phyloP scores from a whole-genome alignment of 2,797 vertebrate species.

The Perodicticus potto region DNA sequence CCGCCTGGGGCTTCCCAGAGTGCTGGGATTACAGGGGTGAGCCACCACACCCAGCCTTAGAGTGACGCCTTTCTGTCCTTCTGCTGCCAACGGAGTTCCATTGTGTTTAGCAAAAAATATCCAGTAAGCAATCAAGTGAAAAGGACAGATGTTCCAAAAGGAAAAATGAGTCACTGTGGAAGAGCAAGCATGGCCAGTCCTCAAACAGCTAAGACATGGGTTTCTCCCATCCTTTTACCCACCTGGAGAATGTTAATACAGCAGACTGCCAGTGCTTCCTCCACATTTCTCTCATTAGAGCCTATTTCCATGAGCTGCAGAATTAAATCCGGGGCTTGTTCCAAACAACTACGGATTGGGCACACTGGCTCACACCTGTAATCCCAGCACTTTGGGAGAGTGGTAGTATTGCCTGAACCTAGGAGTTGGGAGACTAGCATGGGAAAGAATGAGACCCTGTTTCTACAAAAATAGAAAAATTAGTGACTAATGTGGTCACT shows the following conservation, averaged over 20 bases:
- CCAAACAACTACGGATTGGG: background rate
- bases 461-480: too few species aligned
- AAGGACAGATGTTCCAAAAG: background rate
- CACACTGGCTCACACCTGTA: too few species aligned
- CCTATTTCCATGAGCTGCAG: background rate
- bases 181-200: too few species aligned
- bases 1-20: too few species aligned
- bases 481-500: background rate
- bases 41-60: too few species aligned
- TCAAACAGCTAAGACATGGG: background rate
- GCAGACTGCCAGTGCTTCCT: background rate
- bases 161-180: background rate
- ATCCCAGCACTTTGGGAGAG: too few species aligned
- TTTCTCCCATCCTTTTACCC: background rate
- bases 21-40: too few species aligned
- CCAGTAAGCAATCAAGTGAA: background rate
- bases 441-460: too few species aligned
- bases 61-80: background rate
- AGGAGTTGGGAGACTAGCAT: too few species aligned
- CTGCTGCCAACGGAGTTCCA: background rate
- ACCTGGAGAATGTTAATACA: background rate
- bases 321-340: background rate
- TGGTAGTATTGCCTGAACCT: too few species aligned
- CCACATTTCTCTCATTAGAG: background rate
- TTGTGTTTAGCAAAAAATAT: background rate